Evolutionary conservation across 2,888 invertebrate genomes (phyloP).

Genomic region (Prosopocoilus inquinatus): DNA sequence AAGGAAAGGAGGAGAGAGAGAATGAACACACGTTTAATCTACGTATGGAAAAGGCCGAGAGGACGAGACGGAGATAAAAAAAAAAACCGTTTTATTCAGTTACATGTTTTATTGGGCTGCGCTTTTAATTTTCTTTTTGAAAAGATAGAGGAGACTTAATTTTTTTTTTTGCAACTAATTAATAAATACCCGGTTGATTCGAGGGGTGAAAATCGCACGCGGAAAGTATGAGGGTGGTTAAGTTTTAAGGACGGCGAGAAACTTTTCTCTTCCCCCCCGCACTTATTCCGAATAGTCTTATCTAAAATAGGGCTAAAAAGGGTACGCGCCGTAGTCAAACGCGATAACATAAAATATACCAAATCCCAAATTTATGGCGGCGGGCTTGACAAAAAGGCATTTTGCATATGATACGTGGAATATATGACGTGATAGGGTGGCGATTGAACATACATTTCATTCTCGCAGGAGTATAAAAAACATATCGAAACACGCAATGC

Average conservation of each 20-base stretch:
- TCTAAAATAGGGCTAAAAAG: not conserved
- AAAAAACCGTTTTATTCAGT: conserved; percentile 32
- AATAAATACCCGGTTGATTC: too few species aligned
- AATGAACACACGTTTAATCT: conserved; percentile 27
- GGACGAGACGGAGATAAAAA: conserved; percentile 31
- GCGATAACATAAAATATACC: conserved; percentile 37
- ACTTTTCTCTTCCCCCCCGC: conserved; percentile 1
- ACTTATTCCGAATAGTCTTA: not conserved
- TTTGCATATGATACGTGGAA: conserved; percentile 42
- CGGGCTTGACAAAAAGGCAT: conserved; percentile 44
- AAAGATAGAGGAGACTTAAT: too few species aligned
- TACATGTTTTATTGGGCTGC: conserved; percentile 34
- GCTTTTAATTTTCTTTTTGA: conserved; percentile 27
- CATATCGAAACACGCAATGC: conserved; percentile 6
- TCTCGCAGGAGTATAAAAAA: conserved; percentile 5
- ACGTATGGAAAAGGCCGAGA: conserved; percentile 24
- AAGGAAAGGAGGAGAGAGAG: conserved; percentile 28
- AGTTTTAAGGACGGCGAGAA: not conserved
- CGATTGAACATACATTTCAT: not conserved
- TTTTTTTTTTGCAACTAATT: too few species aligned
- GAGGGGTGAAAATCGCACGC: too few species aligned
- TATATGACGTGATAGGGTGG: conserved; percentile 15
- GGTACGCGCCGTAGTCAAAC: conserved; percentile 22
- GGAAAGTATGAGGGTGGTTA: too few species aligned
- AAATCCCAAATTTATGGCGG: conserved; percentile 44